These are phyloP conservation scores for Gastracanthus pulcherrimus DNA, from an alignment of 2,888 invertebrate species.

Conservation along the genomic window DNA sequence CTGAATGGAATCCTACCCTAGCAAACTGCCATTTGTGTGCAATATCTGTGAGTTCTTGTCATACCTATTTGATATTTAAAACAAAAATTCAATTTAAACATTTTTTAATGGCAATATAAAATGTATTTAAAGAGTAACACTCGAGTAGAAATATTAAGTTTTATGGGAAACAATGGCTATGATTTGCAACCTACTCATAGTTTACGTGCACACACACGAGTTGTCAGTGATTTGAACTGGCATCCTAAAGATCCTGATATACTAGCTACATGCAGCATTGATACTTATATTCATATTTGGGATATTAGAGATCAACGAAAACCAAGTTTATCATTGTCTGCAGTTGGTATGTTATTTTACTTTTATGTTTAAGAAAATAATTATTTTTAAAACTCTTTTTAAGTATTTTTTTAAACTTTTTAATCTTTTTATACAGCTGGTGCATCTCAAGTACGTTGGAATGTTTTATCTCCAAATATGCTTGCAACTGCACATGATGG, in stretches of 20 bases:
- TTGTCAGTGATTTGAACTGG: slow-evolving; percentile 95
- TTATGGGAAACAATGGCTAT: slow-evolving; percentile 81
- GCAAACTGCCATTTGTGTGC: slow-evolving; percentile 90
- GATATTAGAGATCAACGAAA: slow-evolving; percentile 92
- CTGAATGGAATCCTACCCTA: slow-evolving; percentile 93
- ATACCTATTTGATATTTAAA: too few species aligned
- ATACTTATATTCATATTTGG: slow-evolving; percentile 96
- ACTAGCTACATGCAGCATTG: slow-evolving; percentile 94
- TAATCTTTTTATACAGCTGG: slow-evolving; percentile 81
- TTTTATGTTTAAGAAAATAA: slow-evolving; percentile 12
- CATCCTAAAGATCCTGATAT: slow-evolving; percentile 87
- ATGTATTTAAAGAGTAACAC: slow-evolving; percentile 86
- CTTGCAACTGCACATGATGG: slow-evolving; percentile 97
- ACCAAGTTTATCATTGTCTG: slow-evolving; percentile 90
- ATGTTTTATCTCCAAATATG: slow-evolving; percentile 88
- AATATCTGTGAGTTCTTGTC: slow-evolving; percentile 85
- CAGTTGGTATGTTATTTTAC: slow-evolving; percentile 84
- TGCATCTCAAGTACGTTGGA: slow-evolving; percentile 97
- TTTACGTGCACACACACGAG: slow-evolving; percentile 89
- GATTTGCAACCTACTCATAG: slow-evolving; percentile 87
- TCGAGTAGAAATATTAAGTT: slow-evolving; percentile 90
- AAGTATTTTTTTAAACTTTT: background rate
- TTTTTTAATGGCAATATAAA: too few species aligned
- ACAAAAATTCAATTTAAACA: background rate
- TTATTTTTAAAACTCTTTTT: background rate